phyloP scores from a whole-genome alignment of 2,888 invertebrate genomes.

The Lycia hirtaria region DNA sequence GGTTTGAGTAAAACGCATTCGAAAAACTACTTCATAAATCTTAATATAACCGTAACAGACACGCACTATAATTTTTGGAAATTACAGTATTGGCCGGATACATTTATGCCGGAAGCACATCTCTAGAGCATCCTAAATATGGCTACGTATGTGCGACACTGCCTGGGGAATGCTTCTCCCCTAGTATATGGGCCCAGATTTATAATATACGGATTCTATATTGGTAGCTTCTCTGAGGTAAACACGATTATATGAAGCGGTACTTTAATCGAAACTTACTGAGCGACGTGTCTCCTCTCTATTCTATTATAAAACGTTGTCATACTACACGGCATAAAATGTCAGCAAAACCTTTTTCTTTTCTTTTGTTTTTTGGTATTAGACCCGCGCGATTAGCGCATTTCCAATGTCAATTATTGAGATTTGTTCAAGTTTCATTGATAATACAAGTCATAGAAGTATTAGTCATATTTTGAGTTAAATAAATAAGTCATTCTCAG shows the following conservation, averaged over 20 bases:
- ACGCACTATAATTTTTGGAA: neutral
- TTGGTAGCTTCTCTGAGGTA: constrained; percentile 28
- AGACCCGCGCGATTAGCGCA: no score
- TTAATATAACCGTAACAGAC: no score
- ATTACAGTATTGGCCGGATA: constrained; percentile 1
- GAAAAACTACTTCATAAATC: no score
- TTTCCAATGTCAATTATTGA: no score
- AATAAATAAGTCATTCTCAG: no score
- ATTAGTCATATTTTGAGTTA: no score
- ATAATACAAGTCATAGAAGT: no score
- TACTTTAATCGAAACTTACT: constrained; percentile 22
- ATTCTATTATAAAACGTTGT: neutral
- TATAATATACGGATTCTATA: constrained; percentile 40
- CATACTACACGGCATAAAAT: no score
- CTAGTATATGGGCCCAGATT: constrained; percentile 38
- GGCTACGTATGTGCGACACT: constrained; percentile 63
- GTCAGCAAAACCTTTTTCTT: no score
- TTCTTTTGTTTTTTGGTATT: no score
- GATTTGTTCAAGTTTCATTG: no score
- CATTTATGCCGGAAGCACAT: constrained; percentile 4
- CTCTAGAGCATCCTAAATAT: constrained; percentile 62
- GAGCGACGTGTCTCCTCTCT: neutral
- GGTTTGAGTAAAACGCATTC: no score
- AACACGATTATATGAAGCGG: constrained; percentile 25
- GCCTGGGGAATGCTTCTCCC: constrained; percentile 48